Percentiles rank a stretch among this genome's conserved stretches.
These are phyloP conservation scores for Lophotis ruficrista DNA, from an alignment of 2,113 vertebrate species.

Conservation along the genomic window DNA sequence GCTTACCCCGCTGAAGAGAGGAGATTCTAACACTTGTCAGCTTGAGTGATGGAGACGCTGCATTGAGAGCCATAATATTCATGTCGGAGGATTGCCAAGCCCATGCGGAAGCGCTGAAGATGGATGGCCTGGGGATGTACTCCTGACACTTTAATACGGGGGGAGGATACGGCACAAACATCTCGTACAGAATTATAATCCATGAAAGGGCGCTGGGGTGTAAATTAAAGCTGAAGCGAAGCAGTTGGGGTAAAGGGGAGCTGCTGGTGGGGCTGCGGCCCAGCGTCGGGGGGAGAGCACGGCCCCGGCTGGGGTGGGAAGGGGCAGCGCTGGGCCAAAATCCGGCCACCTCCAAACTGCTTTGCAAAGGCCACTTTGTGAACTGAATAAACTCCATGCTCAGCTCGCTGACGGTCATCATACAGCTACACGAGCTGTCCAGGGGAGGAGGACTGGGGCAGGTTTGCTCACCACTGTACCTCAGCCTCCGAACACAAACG, in stretches of 20 bases:
- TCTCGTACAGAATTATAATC: slow-evolving; percentile 50
- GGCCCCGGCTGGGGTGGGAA: neutral
- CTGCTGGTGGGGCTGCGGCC: neutral
- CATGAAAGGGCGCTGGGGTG: slow-evolving; percentile 46
- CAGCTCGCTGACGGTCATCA: neutral
- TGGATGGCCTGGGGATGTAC: slow-evolving; percentile 60
- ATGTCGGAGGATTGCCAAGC: slow-evolving; percentile 69
- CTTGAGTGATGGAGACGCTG: slow-evolving; percentile 60
- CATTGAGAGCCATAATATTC: slow-evolving; percentile 76
- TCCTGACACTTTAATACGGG: slow-evolving; percentile 62
- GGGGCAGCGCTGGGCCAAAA: neutral
- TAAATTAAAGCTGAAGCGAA: slow-evolving; percentile 1
- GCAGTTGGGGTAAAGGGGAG: neutral
- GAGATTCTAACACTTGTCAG: slow-evolving; percentile 68
- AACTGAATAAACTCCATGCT: fast-evolving
- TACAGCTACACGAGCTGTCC: fast-evolving
- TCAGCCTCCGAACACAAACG: fast-evolving
- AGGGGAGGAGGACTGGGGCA: neutral
- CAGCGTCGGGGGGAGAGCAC: neutral
- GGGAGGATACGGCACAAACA: slow-evolving; percentile 46
- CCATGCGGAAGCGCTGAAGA: slow-evolving; percentile 65
- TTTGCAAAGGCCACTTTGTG: neutral
- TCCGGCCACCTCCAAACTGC: neutral
- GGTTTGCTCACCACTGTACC: fast-evolving
- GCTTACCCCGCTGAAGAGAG: slow-evolving; percentile 59